phyloP scores from a whole-genome alignment of 2,797 vertebrate genomes.

The Numenius phaeopus region DNA sequence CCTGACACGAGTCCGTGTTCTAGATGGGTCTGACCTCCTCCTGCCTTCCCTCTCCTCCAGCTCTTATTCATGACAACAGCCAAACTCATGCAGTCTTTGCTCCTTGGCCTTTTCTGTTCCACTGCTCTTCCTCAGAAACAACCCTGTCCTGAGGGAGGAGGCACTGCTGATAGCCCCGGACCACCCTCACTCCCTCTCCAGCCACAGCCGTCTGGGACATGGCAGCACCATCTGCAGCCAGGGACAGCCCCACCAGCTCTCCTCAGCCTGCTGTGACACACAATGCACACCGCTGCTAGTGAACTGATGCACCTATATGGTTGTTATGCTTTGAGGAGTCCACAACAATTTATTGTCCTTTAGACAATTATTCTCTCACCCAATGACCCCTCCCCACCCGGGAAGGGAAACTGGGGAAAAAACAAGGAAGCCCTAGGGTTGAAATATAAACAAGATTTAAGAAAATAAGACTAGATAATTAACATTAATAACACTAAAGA shows the following conservation, averaged over 20 bases:
- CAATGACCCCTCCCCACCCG: neutral
- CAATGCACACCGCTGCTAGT: fast-evolving
- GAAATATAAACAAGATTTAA: neutral
- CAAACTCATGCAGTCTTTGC: neutral
- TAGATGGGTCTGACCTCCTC: neutral
- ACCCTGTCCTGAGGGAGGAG: neutral
- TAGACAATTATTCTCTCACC: neutral
- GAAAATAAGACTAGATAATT: neutral
- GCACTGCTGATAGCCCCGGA: neutral
- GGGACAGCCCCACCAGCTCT: neutral
- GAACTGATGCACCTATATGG: fast-evolving
- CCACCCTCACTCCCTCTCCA: neutral
- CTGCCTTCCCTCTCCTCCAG: neutral
- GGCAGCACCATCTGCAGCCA: fast-evolving
- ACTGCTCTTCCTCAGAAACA: neutral
- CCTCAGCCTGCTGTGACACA: neutral
- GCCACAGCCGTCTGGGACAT: fast-evolving
- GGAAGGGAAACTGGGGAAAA: neutral
- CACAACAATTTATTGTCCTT: neutral
- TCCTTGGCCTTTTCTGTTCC: neutral
- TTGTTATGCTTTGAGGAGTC: neutral
- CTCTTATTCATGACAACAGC: neutral
- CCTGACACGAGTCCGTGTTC: fast-evolving
- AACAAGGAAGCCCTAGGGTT: neutral
- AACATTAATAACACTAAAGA: neutral